Percentiles rank a stretch among this genome's conserved stretches.
phyloP scores from a whole-genome alignment of 2,113 vertebrate genomes.

The Carollia perspicillata region DNA sequence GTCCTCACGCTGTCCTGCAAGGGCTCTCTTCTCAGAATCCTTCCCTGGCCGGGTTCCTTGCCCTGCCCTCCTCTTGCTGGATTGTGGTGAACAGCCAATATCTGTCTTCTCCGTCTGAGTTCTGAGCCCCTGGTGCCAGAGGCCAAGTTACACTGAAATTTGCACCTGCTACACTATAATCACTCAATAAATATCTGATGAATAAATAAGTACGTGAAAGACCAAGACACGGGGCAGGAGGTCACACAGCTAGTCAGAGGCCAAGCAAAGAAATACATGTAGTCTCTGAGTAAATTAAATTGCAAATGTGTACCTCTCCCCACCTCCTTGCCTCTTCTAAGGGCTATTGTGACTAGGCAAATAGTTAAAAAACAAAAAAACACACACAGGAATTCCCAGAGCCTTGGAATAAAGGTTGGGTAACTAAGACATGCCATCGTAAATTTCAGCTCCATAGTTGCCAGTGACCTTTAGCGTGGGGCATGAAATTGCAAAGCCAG shows the following conservation, averaged over 20 bases:
- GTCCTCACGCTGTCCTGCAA: neutral
- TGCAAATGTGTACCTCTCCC: neutral
- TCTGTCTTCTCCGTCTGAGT: neutral
- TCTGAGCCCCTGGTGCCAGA: neutral
- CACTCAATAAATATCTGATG: neutral
- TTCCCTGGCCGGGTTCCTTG: neutral
- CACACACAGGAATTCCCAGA: slow-evolving; percentile 21
- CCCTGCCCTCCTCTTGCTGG: neutral
- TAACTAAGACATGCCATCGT: slow-evolving; percentile 46
- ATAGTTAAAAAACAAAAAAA: neutral
- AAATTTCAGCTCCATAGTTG: slow-evolving; percentile 52
- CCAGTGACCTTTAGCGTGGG: slow-evolving; percentile 46
- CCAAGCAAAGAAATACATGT: neutral
- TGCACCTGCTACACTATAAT: neutral
- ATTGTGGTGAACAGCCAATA: neutral
- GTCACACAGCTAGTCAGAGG: neutral
- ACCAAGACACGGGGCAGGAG: neutral
- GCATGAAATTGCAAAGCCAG: slow-evolving; percentile 53
- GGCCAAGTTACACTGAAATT: neutral
- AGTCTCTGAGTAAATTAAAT: neutral
- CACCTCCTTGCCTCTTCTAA: neutral
- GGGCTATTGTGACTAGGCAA: neutral
- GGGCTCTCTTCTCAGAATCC: neutral
- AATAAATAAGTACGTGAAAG: neutral
- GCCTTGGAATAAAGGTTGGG: slow-evolving; percentile 34